These are phyloP conservation scores for Phasianus colchicus DNA, from an alignment of 2,113 vertebrate genomes.

Conservation along the genomic window DNA sequence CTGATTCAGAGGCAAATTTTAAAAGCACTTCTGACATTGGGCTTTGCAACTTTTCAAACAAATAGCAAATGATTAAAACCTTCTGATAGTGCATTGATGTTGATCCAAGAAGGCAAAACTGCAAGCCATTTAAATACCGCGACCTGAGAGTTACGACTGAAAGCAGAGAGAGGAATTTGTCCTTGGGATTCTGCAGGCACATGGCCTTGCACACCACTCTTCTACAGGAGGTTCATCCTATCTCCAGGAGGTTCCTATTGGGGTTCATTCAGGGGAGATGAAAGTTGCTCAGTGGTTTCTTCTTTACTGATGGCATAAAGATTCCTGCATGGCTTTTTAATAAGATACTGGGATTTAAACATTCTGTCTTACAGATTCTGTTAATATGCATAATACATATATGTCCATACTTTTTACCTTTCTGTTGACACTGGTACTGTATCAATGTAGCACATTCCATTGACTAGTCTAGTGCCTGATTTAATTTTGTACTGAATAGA, in stretches of 20 bases:
- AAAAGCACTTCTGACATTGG: neutral
- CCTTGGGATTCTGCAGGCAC: neutral
- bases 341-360: neutral
- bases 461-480: neutral
- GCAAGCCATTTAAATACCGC: neutral
- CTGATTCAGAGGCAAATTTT: neutral
- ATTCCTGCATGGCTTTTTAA: neutral
- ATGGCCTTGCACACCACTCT: rapidly evolving
- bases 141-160: neutral
- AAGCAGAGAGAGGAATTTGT: neutral
- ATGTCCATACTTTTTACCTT: neutral
- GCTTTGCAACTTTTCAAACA: neutral
- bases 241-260: neutral
- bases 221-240: neutral
- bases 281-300: neutral
- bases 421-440: neutral
- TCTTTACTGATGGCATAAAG: neutral
- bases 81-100: neutral
- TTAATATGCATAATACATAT: neutral
- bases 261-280: neutral
- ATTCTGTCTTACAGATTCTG: neutral
- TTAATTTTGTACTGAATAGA: neutral
- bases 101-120: neutral
- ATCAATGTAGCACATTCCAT: neutral
- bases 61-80: neutral